Base-by-base conservation (phyloP, 2,113 vertebrate species). In the Engystomops pustulosus region DNA sequence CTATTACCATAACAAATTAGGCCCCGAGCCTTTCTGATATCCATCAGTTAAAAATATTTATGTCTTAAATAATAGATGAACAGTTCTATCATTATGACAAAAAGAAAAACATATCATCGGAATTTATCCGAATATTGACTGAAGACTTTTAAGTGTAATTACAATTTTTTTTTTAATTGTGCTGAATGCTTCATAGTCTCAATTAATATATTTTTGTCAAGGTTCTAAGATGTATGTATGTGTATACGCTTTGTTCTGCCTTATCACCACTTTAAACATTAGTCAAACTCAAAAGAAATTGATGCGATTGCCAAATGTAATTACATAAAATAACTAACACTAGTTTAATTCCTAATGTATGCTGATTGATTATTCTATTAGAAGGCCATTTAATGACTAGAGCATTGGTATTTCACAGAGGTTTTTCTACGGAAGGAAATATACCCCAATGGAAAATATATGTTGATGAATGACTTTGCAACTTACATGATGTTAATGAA, bases 91-190 rank as follows among this genome's bases (percentile, higher is more conserved):
- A 53, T 58, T 41, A 71, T 81, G 80, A 71, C 65, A 55, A 70
- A 81, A 41, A 58, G 80, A 23, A 71, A 81, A 71, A n/a, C 18
- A 55, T 71, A 81, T 81, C 67, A 44, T 71, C 8, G 7, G 55
- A n/a, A 81, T 58, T 81, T 71, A 70, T 81, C 49, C 71, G 27
- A 71, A 51, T 71, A 81, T 81, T 71, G 80, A 81, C 62, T 71
- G 44, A 81, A 81, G 80, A 81, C 80, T 81, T 81, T 81, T 81
- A 71, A 27, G 32, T 55, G 32, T 81, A 81, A 81, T 81, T 81
- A 71, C 15, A 36, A n/a, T n/a, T 70, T 81, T 81, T 65, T 81
- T 81, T 81, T 71, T 27, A 81, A 71, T 71, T 70, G 65, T 71
- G 67, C 30, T 14, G 7, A n/a, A 30, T 55, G 45, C 23, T 81